A percentile compares a stretch with the other conserved stretches of the same genome.
Conservation (phyloP, 2,113 vertebrate genomes). For the Argyrosomus japonicus region DNA sequence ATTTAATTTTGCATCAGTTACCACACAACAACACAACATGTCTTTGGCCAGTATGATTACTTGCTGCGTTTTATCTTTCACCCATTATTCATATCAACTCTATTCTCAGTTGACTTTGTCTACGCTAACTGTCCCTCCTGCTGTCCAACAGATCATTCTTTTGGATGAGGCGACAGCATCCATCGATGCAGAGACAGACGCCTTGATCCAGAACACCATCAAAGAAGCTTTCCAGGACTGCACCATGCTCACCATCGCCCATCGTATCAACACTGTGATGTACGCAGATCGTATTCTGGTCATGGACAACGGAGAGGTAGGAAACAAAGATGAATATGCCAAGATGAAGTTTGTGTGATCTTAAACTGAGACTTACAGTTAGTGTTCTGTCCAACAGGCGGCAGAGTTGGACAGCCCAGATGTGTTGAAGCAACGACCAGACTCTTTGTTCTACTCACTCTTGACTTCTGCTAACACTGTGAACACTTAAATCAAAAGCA, state of each 20-base stretch:
- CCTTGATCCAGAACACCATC: constrained; percentile 87
- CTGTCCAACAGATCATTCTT: constrained; percentile 84
- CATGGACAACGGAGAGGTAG: constrained; percentile 88
- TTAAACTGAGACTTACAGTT: not conserved
- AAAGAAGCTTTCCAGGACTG: constrained; percentile 85
- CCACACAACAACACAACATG: not conserved
- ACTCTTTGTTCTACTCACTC: constrained; percentile 85
- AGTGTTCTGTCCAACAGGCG: constrained; percentile 70
- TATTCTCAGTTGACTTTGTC: not conserved
- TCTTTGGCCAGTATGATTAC: not conserved
- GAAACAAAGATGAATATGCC: not conserved
- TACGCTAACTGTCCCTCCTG: not conserved
- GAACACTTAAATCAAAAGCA: constrained; percentile 56
- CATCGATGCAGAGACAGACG: constrained; percentile 88
- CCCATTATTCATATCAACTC: not conserved
- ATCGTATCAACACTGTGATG: constrained; percentile 88
- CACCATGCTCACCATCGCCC: constrained; percentile 88
- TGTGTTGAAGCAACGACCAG: constrained; percentile 82
- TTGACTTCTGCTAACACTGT: constrained; percentile 81
- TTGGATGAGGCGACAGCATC: constrained; percentile 91
- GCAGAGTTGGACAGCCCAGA: constrained; percentile 86
- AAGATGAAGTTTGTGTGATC: not conserved
- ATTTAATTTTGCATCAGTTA: not conserved
- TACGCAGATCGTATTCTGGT: constrained; percentile 86
- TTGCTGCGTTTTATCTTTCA: not conserved